These are phyloP conservation scores for Aldabrachelys gigantea DNA, from an alignment of 2,113 vertebrate species.

Conservation along the genomic window DNA sequence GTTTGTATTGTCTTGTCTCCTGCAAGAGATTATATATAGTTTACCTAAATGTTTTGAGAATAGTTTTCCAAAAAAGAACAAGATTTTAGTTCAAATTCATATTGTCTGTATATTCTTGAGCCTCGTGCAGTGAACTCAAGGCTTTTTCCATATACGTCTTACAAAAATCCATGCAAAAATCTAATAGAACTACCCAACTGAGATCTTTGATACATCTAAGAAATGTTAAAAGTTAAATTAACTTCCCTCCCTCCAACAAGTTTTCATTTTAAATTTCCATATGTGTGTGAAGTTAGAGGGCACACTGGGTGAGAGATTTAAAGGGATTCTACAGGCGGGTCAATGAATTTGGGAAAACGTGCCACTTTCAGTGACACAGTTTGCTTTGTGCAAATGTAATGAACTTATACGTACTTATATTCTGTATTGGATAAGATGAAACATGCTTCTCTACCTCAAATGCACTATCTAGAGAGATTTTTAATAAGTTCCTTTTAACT, in stretches of 20 bases:
- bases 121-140: conserved; percentile 36
- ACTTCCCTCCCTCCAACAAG: conserved; percentile 27
- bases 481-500: conserved; percentile 39
- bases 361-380: background rate
- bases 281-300: background rate
- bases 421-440: conserved; percentile 9
- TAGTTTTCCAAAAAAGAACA: conserved; percentile 57
- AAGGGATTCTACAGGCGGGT: conserved; percentile 6
- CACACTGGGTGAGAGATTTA: conserved; percentile 14
- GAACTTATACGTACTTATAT: background rate
- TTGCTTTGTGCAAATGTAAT: background rate
- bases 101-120: conserved; percentile 57
- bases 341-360: conserved; percentile 8
- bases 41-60: conserved; percentile 31
- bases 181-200: conserved; percentile 27
- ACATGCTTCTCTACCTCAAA: conserved; percentile 22
- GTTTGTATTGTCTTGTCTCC: conserved; percentile 42
- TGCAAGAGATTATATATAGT: conserved; percentile 52
- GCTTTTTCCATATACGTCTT: conserved; percentile 29
- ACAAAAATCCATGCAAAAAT: conserved; percentile 26
- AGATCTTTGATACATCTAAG: conserved; percentile 40
- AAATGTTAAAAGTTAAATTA: conserved; percentile 61
- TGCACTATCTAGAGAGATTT: background rate
- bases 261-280: conserved; percentile 50
- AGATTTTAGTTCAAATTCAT: conserved; percentile 50